Evolutionary conservation across 2,888 invertebrate genomes (phyloP).

Genomic region (Agonum fuliginosum): DNA sequence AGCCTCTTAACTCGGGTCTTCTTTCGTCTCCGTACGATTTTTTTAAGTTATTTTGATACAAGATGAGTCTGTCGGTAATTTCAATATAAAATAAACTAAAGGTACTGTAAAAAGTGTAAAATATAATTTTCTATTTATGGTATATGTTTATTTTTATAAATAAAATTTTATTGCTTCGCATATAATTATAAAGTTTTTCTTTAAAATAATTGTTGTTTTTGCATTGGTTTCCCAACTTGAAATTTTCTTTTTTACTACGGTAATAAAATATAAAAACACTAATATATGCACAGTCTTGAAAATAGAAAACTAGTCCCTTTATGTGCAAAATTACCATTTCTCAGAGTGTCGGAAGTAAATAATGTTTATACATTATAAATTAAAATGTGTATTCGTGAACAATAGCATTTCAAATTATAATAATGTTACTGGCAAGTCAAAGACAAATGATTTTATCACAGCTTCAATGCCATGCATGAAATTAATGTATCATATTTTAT

Average conservation of each 20-base stretch:
- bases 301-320: conserved; percentile 17
- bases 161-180: too few relatives aligned
- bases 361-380: conserved; percentile 27
- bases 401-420: conserved; percentile 14
- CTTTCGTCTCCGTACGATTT: too few relatives aligned
- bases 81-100: too few relatives aligned
- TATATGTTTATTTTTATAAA: too few relatives aligned
- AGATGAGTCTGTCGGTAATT: too few relatives aligned
- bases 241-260: conserved; percentile 10
- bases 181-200: too few relatives aligned
- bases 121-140: too few relatives aligned
- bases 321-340: conserved; percentile 38
- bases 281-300: conserved; percentile 33
- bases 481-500: conserved; percentile 11
- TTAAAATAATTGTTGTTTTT: too few relatives aligned
- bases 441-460: background rate
- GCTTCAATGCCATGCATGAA: conserved; percentile 8
- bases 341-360: conserved; percentile 25
- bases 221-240: conserved; percentile 19
- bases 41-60: too few relatives aligned
- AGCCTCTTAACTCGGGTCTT: too few relatives aligned
- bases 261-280: conserved; percentile 26
- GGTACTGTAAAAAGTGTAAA: too few relatives aligned
- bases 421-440: too few relatives aligned
- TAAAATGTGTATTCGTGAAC: conserved; percentile 30